Conservation (phyloP, 2,113 vertebrate species). For the Chunga burmeisteri region DNA sequence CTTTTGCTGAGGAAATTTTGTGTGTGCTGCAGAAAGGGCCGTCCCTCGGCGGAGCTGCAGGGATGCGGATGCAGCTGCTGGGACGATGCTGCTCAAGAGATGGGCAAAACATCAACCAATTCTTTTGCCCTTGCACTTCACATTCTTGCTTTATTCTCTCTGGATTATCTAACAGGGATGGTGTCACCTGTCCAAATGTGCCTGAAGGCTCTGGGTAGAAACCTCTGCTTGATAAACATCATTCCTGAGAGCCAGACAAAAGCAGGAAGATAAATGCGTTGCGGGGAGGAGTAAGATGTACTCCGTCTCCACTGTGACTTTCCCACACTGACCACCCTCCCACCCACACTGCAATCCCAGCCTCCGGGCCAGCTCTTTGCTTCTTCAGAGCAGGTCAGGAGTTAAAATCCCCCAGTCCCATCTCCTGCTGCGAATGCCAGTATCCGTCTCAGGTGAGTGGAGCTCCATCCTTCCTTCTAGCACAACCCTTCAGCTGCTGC, state of each 20-base stretch:
- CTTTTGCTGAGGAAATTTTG: not conserved
- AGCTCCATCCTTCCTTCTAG: not conserved
- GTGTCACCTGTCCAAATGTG: not conserved
- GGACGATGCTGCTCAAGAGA: not conserved
- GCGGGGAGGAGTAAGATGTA: not conserved
- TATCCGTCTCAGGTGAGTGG: not conserved
- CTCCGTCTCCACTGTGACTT: not conserved
- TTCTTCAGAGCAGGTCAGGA: not conserved
- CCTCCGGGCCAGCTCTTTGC: not conserved
- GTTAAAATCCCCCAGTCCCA: not conserved
- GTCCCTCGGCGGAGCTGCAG: not conserved
- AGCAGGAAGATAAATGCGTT: not conserved
- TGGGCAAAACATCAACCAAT: not conserved
- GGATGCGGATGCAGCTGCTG: not conserved
- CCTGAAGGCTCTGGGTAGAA: not conserved
- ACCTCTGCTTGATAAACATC: not conserved
- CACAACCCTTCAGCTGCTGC: not conserved
- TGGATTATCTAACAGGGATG: not conserved
- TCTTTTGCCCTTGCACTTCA: not conserved
- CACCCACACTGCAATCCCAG: not conserved
- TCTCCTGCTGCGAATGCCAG: not conserved
- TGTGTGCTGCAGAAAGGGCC: not conserved
- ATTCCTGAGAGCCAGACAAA: not conserved
- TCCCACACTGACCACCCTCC: not conserved
- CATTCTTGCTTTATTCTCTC: not conserved